Percentiles rank a stretch among this genome's conserved stretches.
These are phyloP conservation scores for Thamnaconus septentrionalis DNA, from an alignment of 2,113 vertebrate genomes.

Conservation along the genomic window DNA sequence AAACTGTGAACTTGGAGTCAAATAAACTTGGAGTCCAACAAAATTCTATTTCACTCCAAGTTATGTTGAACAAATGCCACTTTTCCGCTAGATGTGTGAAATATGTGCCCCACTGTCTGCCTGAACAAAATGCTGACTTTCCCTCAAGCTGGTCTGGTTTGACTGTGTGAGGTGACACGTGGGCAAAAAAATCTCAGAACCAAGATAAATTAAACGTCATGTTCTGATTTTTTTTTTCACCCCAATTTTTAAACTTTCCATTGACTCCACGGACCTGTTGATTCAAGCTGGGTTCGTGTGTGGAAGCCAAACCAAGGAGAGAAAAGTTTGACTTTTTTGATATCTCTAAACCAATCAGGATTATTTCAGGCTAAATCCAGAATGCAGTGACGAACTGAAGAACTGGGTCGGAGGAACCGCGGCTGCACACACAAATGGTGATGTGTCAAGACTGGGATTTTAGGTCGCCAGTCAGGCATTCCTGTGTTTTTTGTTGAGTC, in stretches of 20 bases:
- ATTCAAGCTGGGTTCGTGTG: not conserved
- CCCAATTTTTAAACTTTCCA: not conserved
- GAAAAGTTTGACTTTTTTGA: too few species aligned
- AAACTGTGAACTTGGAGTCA: not conserved
- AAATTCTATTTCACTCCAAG: not conserved
- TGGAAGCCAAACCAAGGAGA: too few species aligned
- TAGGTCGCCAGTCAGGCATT: too few species aligned
- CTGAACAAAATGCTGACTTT: not conserved
- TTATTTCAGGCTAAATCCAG: too few species aligned
- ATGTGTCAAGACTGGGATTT: too few species aligned
- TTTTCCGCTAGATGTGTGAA: constrained; percentile 2
- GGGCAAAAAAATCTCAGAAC: constrained; percentile 1
- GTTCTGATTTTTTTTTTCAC: not conserved
- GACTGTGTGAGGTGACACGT: too few species aligned
- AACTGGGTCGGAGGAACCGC: too few species aligned
- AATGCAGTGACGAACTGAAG: too few species aligned
- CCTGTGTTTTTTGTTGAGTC: too few species aligned
- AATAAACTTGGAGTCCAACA: not conserved
- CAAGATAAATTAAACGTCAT: constrained; percentile 2
- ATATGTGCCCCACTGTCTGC: not conserved
- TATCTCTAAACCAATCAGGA: too few species aligned
- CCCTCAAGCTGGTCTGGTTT: not conserved
- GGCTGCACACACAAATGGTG: too few species aligned
- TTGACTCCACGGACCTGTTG: not conserved
- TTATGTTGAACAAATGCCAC: not conserved